These are phyloP conservation scores for Catharus fuscescens DNA, from an alignment of 2,113 vertebrate species.

Conservation along the genomic window DNA sequence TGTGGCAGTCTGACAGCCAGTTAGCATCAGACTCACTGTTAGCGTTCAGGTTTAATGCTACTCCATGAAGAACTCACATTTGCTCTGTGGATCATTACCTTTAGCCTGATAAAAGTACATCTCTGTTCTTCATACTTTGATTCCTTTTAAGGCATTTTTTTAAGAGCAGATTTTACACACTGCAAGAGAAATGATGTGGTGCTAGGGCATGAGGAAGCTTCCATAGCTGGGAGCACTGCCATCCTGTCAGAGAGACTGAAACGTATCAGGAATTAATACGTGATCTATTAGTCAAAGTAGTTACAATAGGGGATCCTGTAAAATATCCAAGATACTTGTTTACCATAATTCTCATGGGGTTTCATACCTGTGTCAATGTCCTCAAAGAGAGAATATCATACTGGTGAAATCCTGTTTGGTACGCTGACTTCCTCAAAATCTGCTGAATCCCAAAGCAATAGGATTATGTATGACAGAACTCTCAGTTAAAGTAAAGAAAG, in stretches of 20 bases:
- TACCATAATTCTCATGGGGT: not conserved
- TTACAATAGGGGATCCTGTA: not conserved
- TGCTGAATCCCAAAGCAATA: not conserved
- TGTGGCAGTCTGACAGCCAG: not conserved
- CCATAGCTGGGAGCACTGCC: not conserved
- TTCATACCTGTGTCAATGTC: not conserved
- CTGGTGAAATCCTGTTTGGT: not conserved
- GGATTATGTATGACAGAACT: not conserved
- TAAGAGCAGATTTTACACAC: not conserved
- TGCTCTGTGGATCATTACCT: not conserved
- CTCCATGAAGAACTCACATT: not conserved
- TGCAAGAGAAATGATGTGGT: not conserved
- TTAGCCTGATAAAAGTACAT: not conserved
- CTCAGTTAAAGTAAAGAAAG: not conserved
- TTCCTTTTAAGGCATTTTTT: not conserved
- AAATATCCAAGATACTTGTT: not conserved
- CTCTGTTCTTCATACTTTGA: not conserved
- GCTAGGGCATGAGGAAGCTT: not conserved
- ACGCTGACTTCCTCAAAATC: not conserved
- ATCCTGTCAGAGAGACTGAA: not conserved
- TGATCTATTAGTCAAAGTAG: not conserved
- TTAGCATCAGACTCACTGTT: not conserved
- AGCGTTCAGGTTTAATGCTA: not conserved
- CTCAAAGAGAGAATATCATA: not conserved
- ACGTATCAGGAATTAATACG: fast-evolving